Base-by-base conservation (phyloP, 2,888 invertebrate species). In the Tenthredo notha region DNA sequence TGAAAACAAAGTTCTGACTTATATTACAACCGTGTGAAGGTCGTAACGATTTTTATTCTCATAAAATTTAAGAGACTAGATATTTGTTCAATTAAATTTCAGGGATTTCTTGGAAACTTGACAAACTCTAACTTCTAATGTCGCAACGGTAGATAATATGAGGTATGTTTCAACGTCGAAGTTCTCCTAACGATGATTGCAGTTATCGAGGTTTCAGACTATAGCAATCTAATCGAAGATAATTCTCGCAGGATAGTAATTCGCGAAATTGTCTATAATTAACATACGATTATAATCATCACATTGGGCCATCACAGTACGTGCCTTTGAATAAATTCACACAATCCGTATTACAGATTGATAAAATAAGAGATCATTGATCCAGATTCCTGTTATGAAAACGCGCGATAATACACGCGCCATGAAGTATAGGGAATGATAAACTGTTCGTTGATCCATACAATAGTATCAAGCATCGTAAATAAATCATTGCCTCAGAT, bases 371-470 rank as follows among this genome's bases (percentile, higher is more conserved):
- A 33, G 70, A 25, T 61, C 61, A 25, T 10, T 25, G 61, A 12
- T 61, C 61, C 61, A 25, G 2, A 61, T 25, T 10, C 10, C 25
- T 25, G 25, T 25, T 12, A 61, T 9, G 70, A 37, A 37, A 18
- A 18, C 25, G 21, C 72, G 21, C 9, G 21, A 72, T 67, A 37
- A 72, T 72, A 9, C 72, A 40, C 72, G 72, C 40, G 72, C 18
- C 70, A 25, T 15, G 43, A 29, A 75, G 75, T 75, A n/a, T 70
- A 9, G 21, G 2, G 70, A n/a, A 40, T n/a, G 70, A 72, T 72
- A n/a, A 47, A 43, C 9, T 10, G 25, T 10, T 43, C 21, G 40
- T 75, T 43, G 40, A 25, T 75, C 47, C 29, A n/a, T 10, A n/a
- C 15, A 2, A 2, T 5, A 70, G 67, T 25, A 12, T 75, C 25